Percentiles rank a stretch among this genome's conserved stretches.
phyloP scores from a whole-genome alignment of 2,888 invertebrate species.

The Teleiodes luculella region DNA sequence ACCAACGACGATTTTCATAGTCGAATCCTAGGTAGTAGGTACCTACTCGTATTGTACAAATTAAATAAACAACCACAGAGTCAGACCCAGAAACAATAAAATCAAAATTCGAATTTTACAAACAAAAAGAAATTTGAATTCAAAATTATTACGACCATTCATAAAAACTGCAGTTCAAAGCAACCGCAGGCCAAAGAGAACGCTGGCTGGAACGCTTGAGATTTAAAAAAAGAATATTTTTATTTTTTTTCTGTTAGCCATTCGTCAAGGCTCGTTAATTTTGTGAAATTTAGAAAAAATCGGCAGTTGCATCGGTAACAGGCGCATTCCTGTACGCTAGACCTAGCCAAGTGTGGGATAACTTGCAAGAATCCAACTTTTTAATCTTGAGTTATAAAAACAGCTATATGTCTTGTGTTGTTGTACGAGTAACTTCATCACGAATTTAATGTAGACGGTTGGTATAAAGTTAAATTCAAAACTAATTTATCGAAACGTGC shows the following conservation, averaged over 20 bases:
- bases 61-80: too few relatives aligned
- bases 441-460: background rate
- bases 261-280: slow-evolving; percentile 44
- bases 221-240: slow-evolving; percentile 3
- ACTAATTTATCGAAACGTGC: background rate
- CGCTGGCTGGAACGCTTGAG: background rate
- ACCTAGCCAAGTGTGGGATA: slow-evolving; percentile 4
- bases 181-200: background rate
- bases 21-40: too few relatives aligned
- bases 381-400: background rate
- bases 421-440: background rate
- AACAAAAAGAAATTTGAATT: too few relatives aligned
- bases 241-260: slow-evolving; percentile 26
- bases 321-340: slow-evolving; percentile 15
- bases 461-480: background rate
- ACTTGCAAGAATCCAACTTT: slow-evolving; percentile 2
- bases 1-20: too few relatives aligned
- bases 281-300: slow-evolving; percentile 32
- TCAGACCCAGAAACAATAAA: too few relatives aligned
- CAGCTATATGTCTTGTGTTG: background rate
- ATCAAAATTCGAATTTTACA: too few relatives aligned
- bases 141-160: background rate
- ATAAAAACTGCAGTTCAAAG: slow-evolving; percentile 9
- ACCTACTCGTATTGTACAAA: too few relatives aligned
- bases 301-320: background rate